A percentile compares a stretch with the other conserved stretches of the same genome.
phyloP scores from a whole-genome alignment of 2,888 invertebrate species.

The Elmis aenea region DNA sequence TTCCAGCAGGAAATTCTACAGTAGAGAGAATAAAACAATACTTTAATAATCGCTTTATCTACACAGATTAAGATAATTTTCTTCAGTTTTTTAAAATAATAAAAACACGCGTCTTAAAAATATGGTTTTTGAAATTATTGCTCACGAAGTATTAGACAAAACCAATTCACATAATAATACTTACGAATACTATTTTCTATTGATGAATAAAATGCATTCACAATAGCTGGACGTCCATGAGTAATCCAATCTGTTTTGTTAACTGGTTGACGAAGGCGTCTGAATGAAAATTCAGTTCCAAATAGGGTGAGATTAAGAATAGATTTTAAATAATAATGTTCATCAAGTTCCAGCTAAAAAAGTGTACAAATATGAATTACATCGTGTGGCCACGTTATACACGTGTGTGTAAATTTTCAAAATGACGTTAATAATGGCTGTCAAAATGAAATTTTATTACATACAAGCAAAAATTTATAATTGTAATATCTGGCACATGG shows the following conservation, averaged over 20 bases:
- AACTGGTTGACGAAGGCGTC: slow-evolving; percentile 69
- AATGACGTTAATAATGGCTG: no score
- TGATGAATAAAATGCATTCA: slow-evolving; percentile 82
- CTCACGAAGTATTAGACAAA: no score
- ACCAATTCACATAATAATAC: no score
- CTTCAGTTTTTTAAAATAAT: background rate
- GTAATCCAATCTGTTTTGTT: slow-evolving; percentile 84
- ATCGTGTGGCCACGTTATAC: no score
- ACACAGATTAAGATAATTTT: background rate
- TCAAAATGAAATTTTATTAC: no score
- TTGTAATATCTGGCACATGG: no score
- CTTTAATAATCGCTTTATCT: background rate
- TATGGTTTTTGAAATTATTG: background rate
- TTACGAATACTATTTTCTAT: slow-evolving; percentile 85
- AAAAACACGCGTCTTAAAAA: background rate
- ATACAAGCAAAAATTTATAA: no score
- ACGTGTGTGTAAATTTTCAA: no score
- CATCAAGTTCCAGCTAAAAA: slow-evolving; percentile 63
- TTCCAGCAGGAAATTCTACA: slow-evolving; percentile 89
- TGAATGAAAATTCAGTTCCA: slow-evolving; percentile 74
- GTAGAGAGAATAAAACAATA: slow-evolving; percentile 13
- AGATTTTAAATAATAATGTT: slow-evolving; percentile 67
- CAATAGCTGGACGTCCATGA: slow-evolving; percentile 77
- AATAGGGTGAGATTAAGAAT: slow-evolving; percentile 74
- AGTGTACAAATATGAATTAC: no score